These are phyloP conservation scores for Ophraella communa DNA, from an alignment of 2,888 invertebrate genomes.

Conservation along the genomic window DNA sequence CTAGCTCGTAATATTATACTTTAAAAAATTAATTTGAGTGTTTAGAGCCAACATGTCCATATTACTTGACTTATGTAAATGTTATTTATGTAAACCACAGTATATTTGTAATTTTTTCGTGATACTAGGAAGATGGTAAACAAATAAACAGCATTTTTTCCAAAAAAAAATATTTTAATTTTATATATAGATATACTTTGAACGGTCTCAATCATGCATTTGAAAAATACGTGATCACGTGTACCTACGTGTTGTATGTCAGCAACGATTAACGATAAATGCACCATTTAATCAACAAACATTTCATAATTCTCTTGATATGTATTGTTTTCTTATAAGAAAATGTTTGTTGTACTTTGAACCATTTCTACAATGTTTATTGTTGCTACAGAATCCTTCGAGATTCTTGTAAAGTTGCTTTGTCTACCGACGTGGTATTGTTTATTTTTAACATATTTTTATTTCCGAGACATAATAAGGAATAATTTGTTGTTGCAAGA, in stretches of 20 bases:
- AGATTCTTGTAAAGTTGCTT: conserved; percentile 22
- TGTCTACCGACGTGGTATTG: conserved; percentile 16
- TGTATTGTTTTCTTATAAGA: conserved; percentile 22
- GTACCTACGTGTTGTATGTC: conserved; percentile 5
- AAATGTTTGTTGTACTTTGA: conserved; percentile 32
- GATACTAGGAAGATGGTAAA: too few species aligned
- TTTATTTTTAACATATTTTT: conserved; percentile 1
- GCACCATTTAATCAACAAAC: conserved; percentile 6
- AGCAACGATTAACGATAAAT: conserved; percentile 5
- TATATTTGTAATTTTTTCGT: too few species aligned
- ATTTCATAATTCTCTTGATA: conserved; percentile 21
- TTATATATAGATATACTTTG: too few species aligned
- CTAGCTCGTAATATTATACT: too few species aligned
- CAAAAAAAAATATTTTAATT: too few species aligned
- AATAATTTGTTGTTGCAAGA: not conserved
- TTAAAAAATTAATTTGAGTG: too few species aligned
- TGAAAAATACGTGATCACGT: conserved; percentile 8
- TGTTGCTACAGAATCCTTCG: conserved; percentile 21
- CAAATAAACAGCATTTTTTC: too few species aligned
- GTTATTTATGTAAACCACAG: too few species aligned
- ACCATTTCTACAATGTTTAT: conserved; percentile 18
- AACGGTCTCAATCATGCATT: not conserved
- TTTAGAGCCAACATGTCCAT: too few species aligned
- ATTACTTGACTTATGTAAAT: too few species aligned
- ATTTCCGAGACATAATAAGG: not conserved